These are phyloP conservation scores for Caenorhabditis sp. DNA, from an alignment of 2,888 invertebrate species.

Conservation along the genomic window DNA sequence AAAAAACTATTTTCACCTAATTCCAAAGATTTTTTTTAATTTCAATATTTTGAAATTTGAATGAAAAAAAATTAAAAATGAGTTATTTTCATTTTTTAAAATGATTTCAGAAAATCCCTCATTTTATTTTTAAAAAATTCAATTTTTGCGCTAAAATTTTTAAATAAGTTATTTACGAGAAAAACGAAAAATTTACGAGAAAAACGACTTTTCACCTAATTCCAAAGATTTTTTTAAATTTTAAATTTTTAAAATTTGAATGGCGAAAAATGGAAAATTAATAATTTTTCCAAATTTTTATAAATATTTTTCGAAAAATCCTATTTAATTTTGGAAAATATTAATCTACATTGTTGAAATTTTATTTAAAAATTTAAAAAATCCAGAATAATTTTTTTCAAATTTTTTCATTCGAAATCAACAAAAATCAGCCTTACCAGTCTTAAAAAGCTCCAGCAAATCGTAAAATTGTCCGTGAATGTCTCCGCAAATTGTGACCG, in stretches of 20 bases:
- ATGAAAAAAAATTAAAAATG: too few species aligned
- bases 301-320: too few species aligned
- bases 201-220: too few species aligned
- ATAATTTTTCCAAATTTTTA: too few species aligned
- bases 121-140: not conserved
- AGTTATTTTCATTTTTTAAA: not conserved
- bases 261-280: not conserved
- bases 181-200: not conserved
- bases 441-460: conserved; percentile 93
- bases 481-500: conserved; percentile 99
- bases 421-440: conserved; percentile 86
- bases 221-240: not conserved
- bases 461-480: conserved; percentile 92
- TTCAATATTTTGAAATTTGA: too few species aligned
- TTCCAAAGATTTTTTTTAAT: too few species aligned
- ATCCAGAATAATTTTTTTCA: too few species aligned
- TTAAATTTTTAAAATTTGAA: not conserved
- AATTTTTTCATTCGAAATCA: too few species aligned
- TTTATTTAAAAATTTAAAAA: too few species aligned
- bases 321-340: too few species aligned
- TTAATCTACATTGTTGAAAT: too few species aligned
- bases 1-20: too few species aligned
- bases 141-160: not conserved
- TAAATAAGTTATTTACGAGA: not conserved
- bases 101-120: not conserved